These are phyloP conservation scores for Myotis findleyi DNA, from an alignment of 2,797 vertebrate species.

Conservation along the genomic window DNA sequence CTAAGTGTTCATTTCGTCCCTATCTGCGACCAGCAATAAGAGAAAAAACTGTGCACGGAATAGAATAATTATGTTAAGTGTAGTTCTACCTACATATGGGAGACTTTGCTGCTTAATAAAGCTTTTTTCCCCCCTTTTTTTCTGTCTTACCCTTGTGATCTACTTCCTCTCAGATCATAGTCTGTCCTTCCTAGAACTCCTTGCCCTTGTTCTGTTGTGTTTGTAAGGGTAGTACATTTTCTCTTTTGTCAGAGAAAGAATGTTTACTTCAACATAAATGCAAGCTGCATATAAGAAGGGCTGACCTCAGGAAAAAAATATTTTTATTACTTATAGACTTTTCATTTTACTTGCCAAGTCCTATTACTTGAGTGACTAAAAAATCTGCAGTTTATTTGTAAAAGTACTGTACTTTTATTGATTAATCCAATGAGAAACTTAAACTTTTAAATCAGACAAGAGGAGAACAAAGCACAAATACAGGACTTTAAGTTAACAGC, in stretches of 20 bases:
- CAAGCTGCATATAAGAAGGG: not conserved
- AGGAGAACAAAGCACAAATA: not conserved
- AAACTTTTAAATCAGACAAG: constrained; percentile 26
- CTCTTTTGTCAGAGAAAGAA: not conserved
- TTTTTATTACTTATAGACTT: constrained; percentile 44
- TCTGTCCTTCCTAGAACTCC: not conserved
- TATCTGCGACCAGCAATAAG: not conserved
- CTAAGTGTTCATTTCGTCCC: not conserved
- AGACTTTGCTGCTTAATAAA: not conserved
- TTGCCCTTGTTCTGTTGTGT: not conserved
- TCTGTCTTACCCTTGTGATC: not conserved
- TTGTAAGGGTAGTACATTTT: not conserved
- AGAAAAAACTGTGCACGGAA: not conserved
- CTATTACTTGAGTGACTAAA: constrained; percentile 39
- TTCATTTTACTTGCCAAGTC: constrained; percentile 44
- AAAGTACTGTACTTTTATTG: constrained; percentile 32
- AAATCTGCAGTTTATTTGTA: constrained; percentile 29
- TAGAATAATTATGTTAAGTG: not conserved
- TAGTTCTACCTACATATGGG: not conserved
- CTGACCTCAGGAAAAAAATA: not conserved
- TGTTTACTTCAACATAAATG: not conserved
- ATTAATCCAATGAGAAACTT: constrained; percentile 38
- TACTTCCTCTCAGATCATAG: not conserved
- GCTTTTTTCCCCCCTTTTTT: not conserved
- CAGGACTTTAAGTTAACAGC: not conserved